Evolutionary conservation across 2,797 vertebrate genomes (phyloP), one percentile per base, ranked within the genome.

Genomic region (Notolepis coatsorum): DNA sequence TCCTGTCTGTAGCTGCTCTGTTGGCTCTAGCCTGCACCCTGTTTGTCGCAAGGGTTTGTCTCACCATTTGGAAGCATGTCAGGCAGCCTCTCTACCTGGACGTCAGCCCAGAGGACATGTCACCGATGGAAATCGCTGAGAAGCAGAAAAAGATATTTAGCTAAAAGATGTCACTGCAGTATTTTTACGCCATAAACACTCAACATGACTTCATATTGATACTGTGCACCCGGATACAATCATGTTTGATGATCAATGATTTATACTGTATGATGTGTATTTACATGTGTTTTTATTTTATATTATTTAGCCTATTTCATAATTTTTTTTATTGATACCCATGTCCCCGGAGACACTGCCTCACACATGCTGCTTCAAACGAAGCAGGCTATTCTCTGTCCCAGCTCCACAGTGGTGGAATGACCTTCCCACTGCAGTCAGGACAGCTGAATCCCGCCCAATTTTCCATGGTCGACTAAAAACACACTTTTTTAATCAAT

Each of bases 121-220:
- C 81, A 25, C 87, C 75, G 0, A 81, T 88, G 78, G 80, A 87
- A 38, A 79, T 79, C 0, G 73, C 79, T 8, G n/a, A 71, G 12
- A 86, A 68, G 13, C 79, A 87, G 68, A 89, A 72, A 13, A 80
- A 15, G 1, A 72, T 91, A 6, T 89, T 84, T 54, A 70, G 41
- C 15, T 85, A 50, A 87, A 30, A 0, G 7, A 10, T 17, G 20
- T 15, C 8, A 1, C 20, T 49, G 18, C 4, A 6, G 20, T 31
- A 43, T 39, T 47, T 52, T 33, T 35, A 30, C 13, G 2, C 43
- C 8, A 25, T n/a, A 43, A 55, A 1, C 1, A 9, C 13, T 25
- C 2, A 24, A 10, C 28, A 17, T 24, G n/a, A n/a, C n/a, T n/a
- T n/a, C n/a, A n/a, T n/a, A n/a, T n/a, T n/a, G n/a, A n/a, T n/a